Conservation (phyloP, 2,888 invertebrate genomes). For the Ophion slaviceki region DNA sequence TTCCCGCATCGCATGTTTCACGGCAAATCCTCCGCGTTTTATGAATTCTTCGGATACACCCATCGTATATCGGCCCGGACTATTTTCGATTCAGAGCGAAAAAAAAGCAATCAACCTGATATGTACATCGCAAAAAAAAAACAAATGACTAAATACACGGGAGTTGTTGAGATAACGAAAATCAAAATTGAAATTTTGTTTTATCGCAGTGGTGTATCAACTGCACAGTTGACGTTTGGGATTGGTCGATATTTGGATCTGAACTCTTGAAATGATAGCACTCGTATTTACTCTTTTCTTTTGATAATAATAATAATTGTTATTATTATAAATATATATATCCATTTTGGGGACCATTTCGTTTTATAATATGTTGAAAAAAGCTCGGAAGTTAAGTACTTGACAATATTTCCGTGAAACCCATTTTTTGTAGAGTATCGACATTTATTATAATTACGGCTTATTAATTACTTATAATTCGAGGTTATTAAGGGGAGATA, state of each 20-base stretch:
- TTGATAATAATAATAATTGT: too few species aligned
- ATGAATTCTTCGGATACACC: slow-evolving; percentile 13
- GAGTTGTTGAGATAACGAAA: neutral
- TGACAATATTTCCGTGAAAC: too few species aligned
- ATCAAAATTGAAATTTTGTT: neutral
- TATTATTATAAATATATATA: too few species aligned
- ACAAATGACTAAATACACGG: neutral
- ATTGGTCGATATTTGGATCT: neutral
- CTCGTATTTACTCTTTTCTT: neutral
- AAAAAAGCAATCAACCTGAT: neutral
- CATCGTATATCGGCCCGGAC: neutral
- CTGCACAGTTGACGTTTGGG: neutral
- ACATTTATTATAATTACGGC: too few species aligned
- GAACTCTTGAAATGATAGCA: neutral
- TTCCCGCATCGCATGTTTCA: slow-evolving; percentile 1
- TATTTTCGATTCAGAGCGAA: neutral
- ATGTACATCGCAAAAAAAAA: neutral
- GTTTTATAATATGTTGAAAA: too few species aligned
- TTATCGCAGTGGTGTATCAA: neutral
- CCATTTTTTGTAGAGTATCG: too few species aligned
- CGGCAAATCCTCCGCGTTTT: neutral
- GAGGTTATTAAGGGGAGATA: too few species aligned
- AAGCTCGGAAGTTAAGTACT: too few species aligned
- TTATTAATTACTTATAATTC: too few species aligned
- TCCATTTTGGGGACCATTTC: too few species aligned